Evolutionary conservation across 2,113 vertebrate species (phyloP), one percentile per base, ranked within the genome.

Genomic region (Eublepharis macularius): DNA sequence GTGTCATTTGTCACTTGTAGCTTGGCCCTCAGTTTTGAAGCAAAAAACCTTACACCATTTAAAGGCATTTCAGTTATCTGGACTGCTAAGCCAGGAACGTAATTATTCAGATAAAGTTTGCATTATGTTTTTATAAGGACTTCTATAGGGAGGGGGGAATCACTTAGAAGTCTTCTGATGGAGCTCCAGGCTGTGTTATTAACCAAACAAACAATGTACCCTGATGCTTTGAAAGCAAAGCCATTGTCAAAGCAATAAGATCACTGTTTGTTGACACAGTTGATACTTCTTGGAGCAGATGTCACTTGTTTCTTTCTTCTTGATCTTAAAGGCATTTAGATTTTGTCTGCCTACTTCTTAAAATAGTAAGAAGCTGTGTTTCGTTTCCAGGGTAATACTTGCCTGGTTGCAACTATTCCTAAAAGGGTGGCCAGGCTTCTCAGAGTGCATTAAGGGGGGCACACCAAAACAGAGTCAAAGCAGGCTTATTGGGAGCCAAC

Each of bases 281-380:
- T 90, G 92, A 63, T 21, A 26, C 70, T 88, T 86, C 83, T 87
- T 80, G 74, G 49, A 91, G 82, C 85, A 92, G 86, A 88, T 96
- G 87, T 68, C 72, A 91, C 88, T 95, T 88, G 34, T 34, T 94
- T 69, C 89, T 90, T 91, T 91, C 89, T 92, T 84, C 84, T 93
- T 91, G 91, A 65, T 88, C 81, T 87, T 83, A 90, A 92, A 94
- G 43, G 90, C 92, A 91, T 90, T 92, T 93, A 57, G 92, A 82
- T 74, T 90, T 96, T 92, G 94, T 90, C 92, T 95, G 85, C 89
- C 96, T 85, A 73, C 87, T 86, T 90, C 88, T 91, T 86, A 95
- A 90, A 94, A 94, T 91, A 95, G 70, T 76, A 84, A 73, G 51
- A 91, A 94, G 92, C 82, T 76, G 21, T 80, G 90, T 94, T 94